phyloP scores from a whole-genome alignment of 2,888 invertebrate genomes.

The Hypomecis punctinalis region DNA sequence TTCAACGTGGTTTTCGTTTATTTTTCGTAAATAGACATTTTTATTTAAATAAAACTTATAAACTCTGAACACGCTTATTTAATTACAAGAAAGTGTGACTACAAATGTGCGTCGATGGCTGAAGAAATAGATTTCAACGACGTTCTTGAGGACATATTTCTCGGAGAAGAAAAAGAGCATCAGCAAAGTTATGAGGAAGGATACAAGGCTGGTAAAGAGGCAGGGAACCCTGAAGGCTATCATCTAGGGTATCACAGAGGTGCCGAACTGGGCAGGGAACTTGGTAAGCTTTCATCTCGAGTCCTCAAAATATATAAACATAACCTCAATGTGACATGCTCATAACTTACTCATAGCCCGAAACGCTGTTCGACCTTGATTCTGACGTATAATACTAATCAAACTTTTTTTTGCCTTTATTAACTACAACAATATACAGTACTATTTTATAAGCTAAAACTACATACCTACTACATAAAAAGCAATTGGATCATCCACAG shows the following conservation, averaged over 20 bases:
- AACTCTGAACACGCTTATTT: conserved; percentile 9
- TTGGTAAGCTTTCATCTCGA: conserved; percentile 65
- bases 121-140: conserved; percentile 89
- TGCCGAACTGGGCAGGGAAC: conserved; percentile 89
- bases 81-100: neutral
- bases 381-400: too few relatives aligned
- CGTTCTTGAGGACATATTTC: conserved; percentile 88
- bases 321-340: conserved; percentile 10
- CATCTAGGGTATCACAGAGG: conserved; percentile 92
- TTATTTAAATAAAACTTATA: neutral
- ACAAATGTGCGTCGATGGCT: conserved; percentile 58
- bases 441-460: too few relatives aligned
- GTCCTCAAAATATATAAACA: conserved; percentile 2
- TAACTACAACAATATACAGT: too few relatives aligned
- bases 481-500: too few relatives aligned
- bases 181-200: conserved; percentile 89
- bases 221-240: conserved; percentile 88
- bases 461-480: too few relatives aligned
- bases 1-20: too few relatives aligned
- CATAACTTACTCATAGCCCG: too few relatives aligned
- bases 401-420: too few relatives aligned
- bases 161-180: conserved; percentile 88
- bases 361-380: too few relatives aligned
- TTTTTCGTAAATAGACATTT: neutral
- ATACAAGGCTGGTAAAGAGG: conserved; percentile 83